Conservation (phyloP, 2,797 vertebrate species). For the Gallinago stenura region DNA sequence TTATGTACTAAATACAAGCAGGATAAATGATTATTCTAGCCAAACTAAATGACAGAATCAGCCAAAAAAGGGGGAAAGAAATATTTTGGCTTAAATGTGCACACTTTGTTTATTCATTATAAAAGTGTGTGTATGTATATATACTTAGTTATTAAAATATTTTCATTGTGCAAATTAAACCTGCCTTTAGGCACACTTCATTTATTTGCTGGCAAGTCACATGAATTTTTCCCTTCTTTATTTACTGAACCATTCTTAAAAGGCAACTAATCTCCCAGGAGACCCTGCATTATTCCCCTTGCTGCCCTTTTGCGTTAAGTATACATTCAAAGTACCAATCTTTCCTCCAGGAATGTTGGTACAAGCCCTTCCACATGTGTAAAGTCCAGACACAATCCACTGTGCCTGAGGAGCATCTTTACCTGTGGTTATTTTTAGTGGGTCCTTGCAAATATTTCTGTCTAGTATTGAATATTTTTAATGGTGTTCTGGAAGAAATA, state of each 20-base stretch:
- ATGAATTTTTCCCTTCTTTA: slow-evolving; percentile 30
- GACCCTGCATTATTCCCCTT: neutral
- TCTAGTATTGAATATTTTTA: neutral
- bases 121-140: neutral
- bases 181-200: neutral
- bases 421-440: neutral
- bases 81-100: neutral
- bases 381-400: neutral
- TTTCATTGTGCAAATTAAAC: slow-evolving; percentile 49
- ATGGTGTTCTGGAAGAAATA: neutral
- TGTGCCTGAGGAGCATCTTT: neutral
- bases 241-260: slow-evolving; percentile 29
- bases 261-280: neutral
- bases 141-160: slow-evolving; percentile 36
- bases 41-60: slow-evolving; percentile 14
- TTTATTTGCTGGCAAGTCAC: slow-evolving; percentile 35
- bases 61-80: neutral
- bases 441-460: neutral
- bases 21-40: neutral
- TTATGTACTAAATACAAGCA: neutral
- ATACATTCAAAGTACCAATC: neutral
- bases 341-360: neutral
- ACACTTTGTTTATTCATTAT: slow-evolving; percentile 18
- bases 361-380: neutral
- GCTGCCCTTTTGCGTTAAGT: neutral